These are phyloP conservation scores for Actinia equina DNA, from an alignment of 64 coral and sea anemone genomes.

Conservation along the genomic window DNA sequence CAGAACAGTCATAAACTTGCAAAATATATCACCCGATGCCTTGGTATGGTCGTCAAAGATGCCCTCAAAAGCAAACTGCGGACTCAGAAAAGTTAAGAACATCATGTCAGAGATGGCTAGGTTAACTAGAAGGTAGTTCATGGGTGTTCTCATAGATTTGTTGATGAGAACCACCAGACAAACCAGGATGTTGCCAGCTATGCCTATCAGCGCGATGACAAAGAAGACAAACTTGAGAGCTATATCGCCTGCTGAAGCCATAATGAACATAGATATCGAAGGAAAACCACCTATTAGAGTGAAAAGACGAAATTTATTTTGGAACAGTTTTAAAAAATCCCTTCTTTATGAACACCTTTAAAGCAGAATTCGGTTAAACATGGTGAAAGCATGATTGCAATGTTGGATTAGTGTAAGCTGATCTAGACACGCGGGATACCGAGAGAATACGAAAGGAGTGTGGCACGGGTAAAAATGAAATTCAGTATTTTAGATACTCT, in stretches of 20 bases:
- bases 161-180: slow-evolving; percentile 17
- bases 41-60: neutral
- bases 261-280: neutral
- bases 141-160: slow-evolving; percentile 24
- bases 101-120: slow-evolving; percentile 21
- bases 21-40: neutral
- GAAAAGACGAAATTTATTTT: no score
- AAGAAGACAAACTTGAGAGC: slow-evolving; percentile 3
- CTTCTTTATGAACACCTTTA: no score
- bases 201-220: neutral
- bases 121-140: slow-evolving; percentile 23
- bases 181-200: slow-evolving; percentile 4
- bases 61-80: neutral
- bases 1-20: slow-evolving; percentile 6
- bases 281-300: no score
- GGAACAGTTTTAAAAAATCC: no score
- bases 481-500: no score
- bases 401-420: no score
- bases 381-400: no score
- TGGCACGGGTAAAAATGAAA: no score
- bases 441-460: no score
- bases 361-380: no score
- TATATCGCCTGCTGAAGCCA: neutral
- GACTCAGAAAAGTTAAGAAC: neutral
- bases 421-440: no score